phyloP scores from a whole-genome alignment of 2,888 invertebrate genomes.

The Gasteruption jaculator region DNA sequence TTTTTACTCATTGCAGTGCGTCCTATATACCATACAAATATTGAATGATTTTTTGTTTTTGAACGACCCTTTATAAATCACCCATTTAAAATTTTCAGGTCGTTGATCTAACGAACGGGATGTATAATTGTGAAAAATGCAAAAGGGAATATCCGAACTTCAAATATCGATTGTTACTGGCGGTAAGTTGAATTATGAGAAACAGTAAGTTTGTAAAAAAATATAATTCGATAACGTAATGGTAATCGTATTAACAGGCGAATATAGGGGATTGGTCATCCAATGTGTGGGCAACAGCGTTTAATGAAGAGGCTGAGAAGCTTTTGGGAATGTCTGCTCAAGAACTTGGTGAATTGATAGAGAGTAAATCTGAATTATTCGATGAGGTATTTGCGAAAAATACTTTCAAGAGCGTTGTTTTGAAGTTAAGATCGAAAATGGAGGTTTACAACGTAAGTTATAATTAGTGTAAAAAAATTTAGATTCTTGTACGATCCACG shows the following conservation, averaged over 20 bases:
- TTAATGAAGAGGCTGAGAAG: constrained; percentile 78
- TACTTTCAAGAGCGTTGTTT: constrained; percentile 74
- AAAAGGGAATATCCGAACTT: constrained; percentile 77
- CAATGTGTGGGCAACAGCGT: constrained; percentile 86
- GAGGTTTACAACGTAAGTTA: constrained; percentile 85
- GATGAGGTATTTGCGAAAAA: constrained; percentile 68
- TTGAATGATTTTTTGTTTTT: constrained; percentile 10
- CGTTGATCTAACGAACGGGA: constrained; percentile 80
- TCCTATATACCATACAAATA: neutral
- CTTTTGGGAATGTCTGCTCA: constrained; percentile 69
- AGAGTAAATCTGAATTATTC: constrained; percentile 64
- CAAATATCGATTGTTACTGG: constrained; percentile 78
- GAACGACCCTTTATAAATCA: constrained; percentile 3
- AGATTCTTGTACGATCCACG: neutral
- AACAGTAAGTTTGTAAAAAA: constrained; percentile 56
- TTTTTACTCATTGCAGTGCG: neutral
- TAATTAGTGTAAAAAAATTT: neutral
- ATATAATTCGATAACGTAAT: too few species aligned
- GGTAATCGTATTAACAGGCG: constrained; percentile 59
- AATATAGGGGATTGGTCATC: constrained; percentile 85
- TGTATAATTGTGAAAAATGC: constrained; percentile 95
- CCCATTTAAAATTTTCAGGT: constrained; percentile 51
- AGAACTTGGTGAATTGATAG: constrained; percentile 74
- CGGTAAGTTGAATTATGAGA: constrained; percentile 60
- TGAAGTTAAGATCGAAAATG: constrained; percentile 82